Conservation (phyloP, 2,888 invertebrate species). For the Alsophila aescularia region DNA sequence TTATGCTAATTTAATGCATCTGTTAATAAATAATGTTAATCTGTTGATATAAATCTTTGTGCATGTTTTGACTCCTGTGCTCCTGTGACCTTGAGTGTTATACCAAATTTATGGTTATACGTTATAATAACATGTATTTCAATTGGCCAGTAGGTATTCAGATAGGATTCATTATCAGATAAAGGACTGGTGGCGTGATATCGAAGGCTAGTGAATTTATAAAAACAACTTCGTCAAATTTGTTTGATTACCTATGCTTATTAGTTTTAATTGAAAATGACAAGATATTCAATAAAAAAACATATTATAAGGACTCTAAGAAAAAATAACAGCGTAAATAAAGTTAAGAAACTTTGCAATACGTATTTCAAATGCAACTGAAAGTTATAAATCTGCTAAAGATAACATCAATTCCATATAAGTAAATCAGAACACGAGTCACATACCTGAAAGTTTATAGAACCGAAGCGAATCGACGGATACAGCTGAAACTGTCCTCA, state of each 20-base stretch:
- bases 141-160: conserved; percentile 11
- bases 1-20: neutral
- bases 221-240: neutral
- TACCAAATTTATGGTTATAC: neutral
- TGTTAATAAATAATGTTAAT: neutral
- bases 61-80: neutral
- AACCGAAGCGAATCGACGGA: conserved; percentile 43
- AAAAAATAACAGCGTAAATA: too few species aligned
- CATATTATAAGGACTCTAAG: neutral
- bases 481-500: conserved; percentile 17
- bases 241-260: neutral
- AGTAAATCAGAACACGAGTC: neutral
- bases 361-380: neutral
- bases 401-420: neutral
- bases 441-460: conserved; percentile 56
- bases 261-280: neutral
- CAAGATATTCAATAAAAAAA: neutral
- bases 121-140: conserved; percentile 1
- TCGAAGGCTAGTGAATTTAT: neutral
- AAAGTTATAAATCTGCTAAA: neutral
- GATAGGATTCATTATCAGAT: conserved; percentile 24
- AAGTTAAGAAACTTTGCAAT: neutral
- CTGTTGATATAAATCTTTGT: neutral
- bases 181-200: conserved; percentile 20
- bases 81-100: conserved; percentile 10